phyloP scores from a whole-genome alignment of 2,797 vertebrate species.

The Coccyzus lansbergi region DNA sequence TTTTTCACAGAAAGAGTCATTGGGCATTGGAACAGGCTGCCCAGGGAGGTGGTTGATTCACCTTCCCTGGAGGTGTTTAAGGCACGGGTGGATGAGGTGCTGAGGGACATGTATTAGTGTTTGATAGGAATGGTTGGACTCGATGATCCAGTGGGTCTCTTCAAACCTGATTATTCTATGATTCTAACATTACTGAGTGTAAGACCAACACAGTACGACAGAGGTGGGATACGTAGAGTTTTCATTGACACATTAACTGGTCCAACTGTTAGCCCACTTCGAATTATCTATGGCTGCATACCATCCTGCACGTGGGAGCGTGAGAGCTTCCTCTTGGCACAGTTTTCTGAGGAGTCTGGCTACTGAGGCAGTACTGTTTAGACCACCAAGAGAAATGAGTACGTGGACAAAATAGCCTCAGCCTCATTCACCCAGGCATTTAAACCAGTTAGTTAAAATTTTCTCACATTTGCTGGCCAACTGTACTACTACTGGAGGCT shows the following conservation, averaged over 20 bases:
- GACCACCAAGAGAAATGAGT: not conserved
- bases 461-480: not conserved
- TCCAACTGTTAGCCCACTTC: not conserved
- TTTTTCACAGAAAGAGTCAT: no score
- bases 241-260: not conserved
- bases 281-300: not conserved
- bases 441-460: not conserved
- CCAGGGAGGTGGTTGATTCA: no score
- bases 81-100: no score
- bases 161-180: no score
- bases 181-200: not conserved
- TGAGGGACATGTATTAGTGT: no score
- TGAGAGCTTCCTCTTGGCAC: not conserved
- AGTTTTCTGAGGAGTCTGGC: not conserved
- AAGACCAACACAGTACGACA: fast-evolving
- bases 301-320: not conserved
- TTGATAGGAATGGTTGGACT: no score
- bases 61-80: no score
- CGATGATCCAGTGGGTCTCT: no score
- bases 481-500: not conserved
- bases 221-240: not conserved
- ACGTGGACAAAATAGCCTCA: not conserved
- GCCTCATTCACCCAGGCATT: not conserved
- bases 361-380: not conserved
- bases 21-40: no score